Base-by-base conservation (phyloP, 1,140 invertebrate genomes). In the Drosophila nigrodunni region DNA sequence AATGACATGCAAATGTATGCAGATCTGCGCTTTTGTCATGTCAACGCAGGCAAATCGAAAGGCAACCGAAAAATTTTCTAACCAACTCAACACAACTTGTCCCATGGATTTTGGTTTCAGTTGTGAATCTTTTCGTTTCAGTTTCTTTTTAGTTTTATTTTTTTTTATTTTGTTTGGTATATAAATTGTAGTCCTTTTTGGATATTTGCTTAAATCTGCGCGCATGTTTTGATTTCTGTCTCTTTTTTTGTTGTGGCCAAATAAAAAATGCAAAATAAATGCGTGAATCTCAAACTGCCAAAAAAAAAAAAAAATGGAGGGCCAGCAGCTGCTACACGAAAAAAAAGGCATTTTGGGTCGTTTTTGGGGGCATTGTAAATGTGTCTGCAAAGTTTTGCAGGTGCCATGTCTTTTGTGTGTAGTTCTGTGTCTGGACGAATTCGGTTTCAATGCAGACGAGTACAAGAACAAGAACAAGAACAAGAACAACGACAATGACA, bases 1-100 rank as follows among this genome's bases (percentile, higher is more conserved):
- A 87, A 90, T 90, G 87, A 88, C 87, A 91, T 91, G 90, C 89
- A 90, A 91, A 91, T 91, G 70, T 91, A 91, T 91, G 89, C 89
- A 91, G 90, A 91, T 91, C 85, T 88, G 72, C 76, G 90, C 90
- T 91, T 91, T 91, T 81, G 86, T 85, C 82, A 91, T 91, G 90
- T 90, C 88, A 90, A 90, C 82, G 88, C 80, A 87, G 90, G 82
- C 90, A 91, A 91, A 89, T 89, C 85, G 82, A 77, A 70, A 82
- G 76, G 70, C 72, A 71, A 80, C 46, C 52, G 66, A 74, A 85
- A 80, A 75, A 72, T 72, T 72, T 88, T 88, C 83, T 87, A 87
- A 87, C 83, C 83, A 77, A 78, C 79, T 74, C 79, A 77, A 78
- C 79, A 72, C 79, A 87, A 77, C 80, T 88, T 78, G 77, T 87